Evolutionary conservation across 1,140 invertebrate species (phyloP), one percentile per base, ranked within the genome.

Genomic region (Melanaphis sacchari): DNA sequence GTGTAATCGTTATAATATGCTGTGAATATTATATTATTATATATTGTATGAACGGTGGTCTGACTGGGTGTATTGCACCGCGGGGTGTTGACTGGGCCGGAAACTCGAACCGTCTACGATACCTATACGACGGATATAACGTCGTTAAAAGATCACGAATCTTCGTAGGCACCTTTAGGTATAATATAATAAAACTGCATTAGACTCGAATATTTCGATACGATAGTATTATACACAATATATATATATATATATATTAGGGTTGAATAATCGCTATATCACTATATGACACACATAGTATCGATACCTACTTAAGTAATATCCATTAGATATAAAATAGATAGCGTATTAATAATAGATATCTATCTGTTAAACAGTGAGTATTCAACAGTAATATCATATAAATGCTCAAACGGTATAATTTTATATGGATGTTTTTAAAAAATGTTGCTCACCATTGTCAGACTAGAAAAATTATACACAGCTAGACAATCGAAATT

Each of bases 11-110:
- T 18, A 9, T 66, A n/a, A 49, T 11, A 66, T 11, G 31, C 59
- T 66, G 59, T n/a, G 59, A 15, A n/a, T n/a, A n/a, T 11, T 31
- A 4, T n/a, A 52, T 52, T 52, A 24, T 52, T 36, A 76, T n/a
- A 41, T 84, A 31, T 1, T 41, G 18, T 26, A 41, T 2, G 82
- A 8, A 85, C 26, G 59, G 59, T n/a, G 26, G 41, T n/a, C 36
- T 24, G 41, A 85, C 41, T 41, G 41, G 26, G 82, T 85, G 38
- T 43, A 43, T 41, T 18, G 26, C 84, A n/a, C 84, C 15, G n/a
- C 46, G 26, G 90, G 66, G 59, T 91, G 90, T 91, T 82, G 66
- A 91, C 52, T 40, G 22, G 87, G 36, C 59, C 91, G 91, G 91
- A 92, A 92, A 36, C 41, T 43, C 36, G 31, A 76, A 76, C 38